Evolutionary conservation across 1,140 invertebrate genomes (phyloP).

Genomic region (Limonius californicus): DNA sequence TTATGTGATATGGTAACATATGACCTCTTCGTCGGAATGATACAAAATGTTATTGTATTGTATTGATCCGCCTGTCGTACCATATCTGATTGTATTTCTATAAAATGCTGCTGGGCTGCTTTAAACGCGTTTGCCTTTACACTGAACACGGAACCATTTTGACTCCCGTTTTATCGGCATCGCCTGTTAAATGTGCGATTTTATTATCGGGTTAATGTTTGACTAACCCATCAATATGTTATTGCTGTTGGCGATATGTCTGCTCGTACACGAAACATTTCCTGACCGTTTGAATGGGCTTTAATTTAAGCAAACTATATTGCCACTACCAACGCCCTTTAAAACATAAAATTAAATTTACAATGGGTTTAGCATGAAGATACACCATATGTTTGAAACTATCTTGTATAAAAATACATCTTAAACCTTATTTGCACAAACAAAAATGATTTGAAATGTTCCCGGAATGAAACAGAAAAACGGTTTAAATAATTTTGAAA

Average conservation of each 20-base stretch:
- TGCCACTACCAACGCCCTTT: no score
- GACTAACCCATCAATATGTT: constrained; percentile 7
- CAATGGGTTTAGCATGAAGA: no score
- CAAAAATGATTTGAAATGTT: no score
- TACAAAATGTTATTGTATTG: constrained; percentile 15
- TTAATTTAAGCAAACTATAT: not conserved
- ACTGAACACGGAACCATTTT: constrained; percentile 9
- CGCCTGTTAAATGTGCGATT: constrained; percentile 8
- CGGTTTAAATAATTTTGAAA: no score
- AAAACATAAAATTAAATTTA: no score
- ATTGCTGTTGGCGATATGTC: constrained; percentile 4
- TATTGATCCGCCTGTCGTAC: constrained; percentile 12
- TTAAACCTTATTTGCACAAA: no score
- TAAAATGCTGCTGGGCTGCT: not conserved
- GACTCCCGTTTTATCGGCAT: not conserved
- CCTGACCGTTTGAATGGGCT: not conserved
- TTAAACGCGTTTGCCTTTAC: not conserved
- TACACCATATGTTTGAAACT: no score
- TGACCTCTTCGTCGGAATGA: constrained; percentile 9
- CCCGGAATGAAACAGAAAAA: no score
- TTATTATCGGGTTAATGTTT: constrained; percentile 6
- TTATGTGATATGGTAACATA: constrained; percentile 12
- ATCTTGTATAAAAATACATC: no score
- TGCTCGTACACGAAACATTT: not conserved
- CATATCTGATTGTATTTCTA: constrained; percentile 7